Percentiles rank a stretch among this genome's conserved stretches.
Conservation (phyloP, 1,140 invertebrate species). For the Ostrea edulis region DNA sequence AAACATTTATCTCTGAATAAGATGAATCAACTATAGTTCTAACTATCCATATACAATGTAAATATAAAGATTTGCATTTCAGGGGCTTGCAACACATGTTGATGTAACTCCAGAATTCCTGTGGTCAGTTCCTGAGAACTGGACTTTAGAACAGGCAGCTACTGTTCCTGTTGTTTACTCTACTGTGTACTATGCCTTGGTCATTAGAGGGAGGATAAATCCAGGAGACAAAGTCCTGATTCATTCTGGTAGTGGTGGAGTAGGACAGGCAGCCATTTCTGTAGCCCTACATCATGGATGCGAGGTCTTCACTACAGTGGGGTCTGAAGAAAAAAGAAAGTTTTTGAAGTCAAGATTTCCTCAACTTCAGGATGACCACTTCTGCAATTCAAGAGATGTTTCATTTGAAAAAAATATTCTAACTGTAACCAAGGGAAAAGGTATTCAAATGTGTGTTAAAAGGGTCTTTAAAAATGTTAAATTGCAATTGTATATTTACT, state of each 20-base stretch:
- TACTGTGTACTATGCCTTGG: constrained; percentile 94
- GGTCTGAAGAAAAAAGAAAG: constrained; percentile 89
- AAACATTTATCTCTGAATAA: too few relatives aligned
- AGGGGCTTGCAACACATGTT: constrained; percentile 92
- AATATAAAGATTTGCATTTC: constrained; percentile 16
- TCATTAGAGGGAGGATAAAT: constrained; percentile 90
- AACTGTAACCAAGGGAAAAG: constrained; percentile 82
- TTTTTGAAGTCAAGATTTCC: constrained; percentile 95
- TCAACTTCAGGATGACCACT: constrained; percentile 88
- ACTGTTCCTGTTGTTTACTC: constrained; percentile 97
- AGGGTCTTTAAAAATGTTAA: background rate
- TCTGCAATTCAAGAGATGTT: constrained; percentile 95
- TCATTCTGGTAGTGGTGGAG: constrained; percentile 97
- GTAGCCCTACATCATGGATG: constrained; percentile 93
- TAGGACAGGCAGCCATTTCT: constrained; percentile 96
- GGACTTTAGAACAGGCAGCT: constrained; percentile 94
- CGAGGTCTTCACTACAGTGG: constrained; percentile 81
- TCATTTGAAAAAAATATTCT: constrained; percentile 94
- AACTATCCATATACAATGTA: too few relatives aligned
- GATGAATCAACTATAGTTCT: too few relatives aligned
- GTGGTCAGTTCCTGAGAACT: constrained; percentile 93
- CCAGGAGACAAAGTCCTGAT: constrained; percentile 92
- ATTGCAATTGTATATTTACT: background rate
- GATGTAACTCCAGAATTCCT: constrained; percentile 90
- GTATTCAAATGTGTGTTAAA: constrained; percentile 53